Evolutionary conservation across 2,888 invertebrate species (phyloP).

Genomic region (Noctua janthe): DNA sequence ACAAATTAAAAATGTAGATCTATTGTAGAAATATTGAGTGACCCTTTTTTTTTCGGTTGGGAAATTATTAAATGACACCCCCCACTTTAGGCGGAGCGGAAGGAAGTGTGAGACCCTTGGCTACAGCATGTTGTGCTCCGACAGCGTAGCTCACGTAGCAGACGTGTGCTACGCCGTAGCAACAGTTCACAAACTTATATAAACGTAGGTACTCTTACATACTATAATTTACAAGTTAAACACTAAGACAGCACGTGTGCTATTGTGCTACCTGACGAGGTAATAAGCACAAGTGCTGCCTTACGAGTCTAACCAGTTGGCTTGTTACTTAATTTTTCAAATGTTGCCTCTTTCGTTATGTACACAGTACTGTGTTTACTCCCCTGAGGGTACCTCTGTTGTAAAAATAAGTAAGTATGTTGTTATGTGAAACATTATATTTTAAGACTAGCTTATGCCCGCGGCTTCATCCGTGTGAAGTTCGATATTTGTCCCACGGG

Average conservation of each 20-base stretch:
- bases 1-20: neutral
- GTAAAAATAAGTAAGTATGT: neutral
- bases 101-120: neutral
- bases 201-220: too few relatives aligned
- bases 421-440: slow-evolving; percentile 16
- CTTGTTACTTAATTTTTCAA: slow-evolving; percentile 46
- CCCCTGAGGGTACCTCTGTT: slow-evolving; percentile 28
- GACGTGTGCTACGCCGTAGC: neutral
- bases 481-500: too few relatives aligned
- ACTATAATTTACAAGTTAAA: neutral
- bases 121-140: neutral
- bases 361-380: slow-evolving; percentile 25
- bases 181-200: neutral
- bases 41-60: too few relatives aligned
- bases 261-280: neutral
- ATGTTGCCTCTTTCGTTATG: slow-evolving; percentile 39
- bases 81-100: too few relatives aligned
- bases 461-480: too few relatives aligned
- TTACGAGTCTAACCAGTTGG: slow-evolving; percentile 14
- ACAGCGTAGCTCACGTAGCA: neutral
- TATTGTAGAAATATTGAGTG: too few relatives aligned
- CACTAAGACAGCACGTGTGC: neutral
- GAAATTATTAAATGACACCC: too few relatives aligned
- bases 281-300: neutral
- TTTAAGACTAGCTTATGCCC: neutral